phyloP scores from a whole-genome alignment of 2,113 vertebrate genomes.

The Centropus unirufus region DNA sequence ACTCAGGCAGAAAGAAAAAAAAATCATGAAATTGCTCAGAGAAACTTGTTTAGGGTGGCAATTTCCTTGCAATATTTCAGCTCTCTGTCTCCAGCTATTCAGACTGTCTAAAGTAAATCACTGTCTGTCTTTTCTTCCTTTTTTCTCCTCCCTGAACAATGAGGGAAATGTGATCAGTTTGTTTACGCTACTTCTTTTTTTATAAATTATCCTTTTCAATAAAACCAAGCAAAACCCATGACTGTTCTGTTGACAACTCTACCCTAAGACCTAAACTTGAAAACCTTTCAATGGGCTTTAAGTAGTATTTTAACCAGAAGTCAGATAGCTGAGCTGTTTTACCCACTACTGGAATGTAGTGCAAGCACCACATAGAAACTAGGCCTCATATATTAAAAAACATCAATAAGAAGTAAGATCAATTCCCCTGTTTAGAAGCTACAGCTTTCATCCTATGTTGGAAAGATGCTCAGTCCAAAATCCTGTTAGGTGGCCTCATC shows the following conservation, averaged over 20 bases:
- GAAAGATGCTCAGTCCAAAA: neutral
- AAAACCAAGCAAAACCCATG: neutral
- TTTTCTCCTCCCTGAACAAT: neutral
- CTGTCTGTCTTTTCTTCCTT: neutral
- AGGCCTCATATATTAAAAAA: neutral
- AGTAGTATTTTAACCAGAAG: neutral
- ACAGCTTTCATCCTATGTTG: neutral
- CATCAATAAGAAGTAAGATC: neutral
- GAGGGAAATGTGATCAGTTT: neutral
- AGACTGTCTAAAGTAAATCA: constrained; percentile 55
- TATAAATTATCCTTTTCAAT: neutral
- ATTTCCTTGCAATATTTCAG: constrained; percentile 63
- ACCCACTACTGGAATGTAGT: neutral
- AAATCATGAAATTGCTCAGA: constrained; percentile 2
- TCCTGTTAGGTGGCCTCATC: constrained; percentile 41
- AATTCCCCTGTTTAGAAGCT: neutral
- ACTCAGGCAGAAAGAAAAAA: constrained; percentile 15
- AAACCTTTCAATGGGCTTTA: neutral
- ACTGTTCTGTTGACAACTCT: neutral
- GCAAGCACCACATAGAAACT: neutral
- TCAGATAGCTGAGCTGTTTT: neutral
- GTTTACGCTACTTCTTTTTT: neutral
- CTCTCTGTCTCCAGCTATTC: constrained; percentile 46
- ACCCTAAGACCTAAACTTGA: neutral
- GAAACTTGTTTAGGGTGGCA: constrained; percentile 53